A percentile compares a stretch with the other conserved stretches of the same genome.
These are phyloP conservation scores for Scaptomyza parva DNA, from an alignment of 2,888 invertebrate genomes.

Conservation along the genomic window DNA sequence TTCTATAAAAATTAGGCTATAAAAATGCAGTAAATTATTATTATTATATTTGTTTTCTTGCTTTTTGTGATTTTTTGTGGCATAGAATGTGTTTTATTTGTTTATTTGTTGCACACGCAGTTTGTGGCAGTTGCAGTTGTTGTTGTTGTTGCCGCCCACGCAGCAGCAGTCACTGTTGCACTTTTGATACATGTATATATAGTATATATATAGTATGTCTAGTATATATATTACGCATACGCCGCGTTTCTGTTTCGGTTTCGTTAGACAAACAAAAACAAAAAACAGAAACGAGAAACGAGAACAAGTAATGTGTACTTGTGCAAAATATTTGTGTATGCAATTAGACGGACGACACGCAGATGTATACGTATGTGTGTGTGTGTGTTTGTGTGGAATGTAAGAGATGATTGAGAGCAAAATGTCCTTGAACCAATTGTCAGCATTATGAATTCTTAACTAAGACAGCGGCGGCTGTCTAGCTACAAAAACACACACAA, in stretches of 20 bases:
- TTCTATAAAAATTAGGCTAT: not conserved
- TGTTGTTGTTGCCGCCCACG: conserved; percentile 43
- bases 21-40: conserved; percentile 2
- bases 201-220: too few species aligned
- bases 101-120: conserved; percentile 11
- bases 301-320: conserved; percentile 13
- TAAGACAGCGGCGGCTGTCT: too few species aligned
- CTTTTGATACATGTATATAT: conserved; percentile 33
- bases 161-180: conserved; percentile 24
- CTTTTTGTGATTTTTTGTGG: not conserved
- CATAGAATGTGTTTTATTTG: conserved; percentile 42
- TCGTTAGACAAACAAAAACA: conserved; percentile 44
- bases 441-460: conserved; percentile 31
- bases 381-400: not conserved
- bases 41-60: conserved; percentile 24
- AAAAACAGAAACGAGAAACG: conserved; percentile 39
- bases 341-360: conserved; percentile 38
- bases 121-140: too few species aligned
- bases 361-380: conserved; percentile 7
- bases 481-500: too few species aligned
- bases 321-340: conserved; percentile 42
- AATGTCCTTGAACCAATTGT: conserved; percentile 75
- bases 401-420: conserved; percentile 21
- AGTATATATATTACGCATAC: conserved; percentile 54
- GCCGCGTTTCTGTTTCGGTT: too few species aligned